phyloP scores from a whole-genome alignment of 1,140 invertebrate species.

The Rhagoletis pomonella region DNA sequence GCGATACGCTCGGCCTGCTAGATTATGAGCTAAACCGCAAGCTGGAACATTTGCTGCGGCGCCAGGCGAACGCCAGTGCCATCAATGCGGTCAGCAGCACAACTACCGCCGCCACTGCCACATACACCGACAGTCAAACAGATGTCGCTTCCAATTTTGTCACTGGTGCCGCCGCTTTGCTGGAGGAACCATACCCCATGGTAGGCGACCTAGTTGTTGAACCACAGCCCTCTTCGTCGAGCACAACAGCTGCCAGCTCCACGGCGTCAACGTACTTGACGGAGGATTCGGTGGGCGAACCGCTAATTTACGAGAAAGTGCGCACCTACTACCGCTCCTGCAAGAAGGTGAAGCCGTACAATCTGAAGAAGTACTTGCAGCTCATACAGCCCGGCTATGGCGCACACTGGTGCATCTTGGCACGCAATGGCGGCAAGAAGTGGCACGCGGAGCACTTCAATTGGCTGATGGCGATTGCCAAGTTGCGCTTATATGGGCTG shows the following conservation, averaged over 20 bases:
- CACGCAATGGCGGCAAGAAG: constrained; percentile 59
- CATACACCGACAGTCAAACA: constrained; percentile 55
- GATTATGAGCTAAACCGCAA: constrained; percentile 65
- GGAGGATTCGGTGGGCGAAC: constrained; percentile 1
- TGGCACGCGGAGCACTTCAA: constrained; percentile 66
- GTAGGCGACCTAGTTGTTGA: constrained; percentile 30
- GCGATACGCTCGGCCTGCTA: constrained; percentile 64
- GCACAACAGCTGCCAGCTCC: constrained; percentile 3
- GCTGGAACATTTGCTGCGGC: constrained; percentile 62
- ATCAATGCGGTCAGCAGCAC: constrained; percentile 27
- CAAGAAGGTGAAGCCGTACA: constrained; percentile 70
- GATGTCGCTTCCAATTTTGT: constrained; percentile 56
- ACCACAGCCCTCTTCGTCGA: neutral
- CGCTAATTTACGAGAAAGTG: constrained; percentile 61
- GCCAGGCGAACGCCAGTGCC: constrained; percentile 23
- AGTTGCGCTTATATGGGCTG: constrained; percentile 65
- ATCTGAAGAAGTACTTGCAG: constrained; percentile 70
- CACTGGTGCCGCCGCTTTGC: neutral
- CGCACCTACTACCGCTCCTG: constrained; percentile 68
- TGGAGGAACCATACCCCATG: neutral
- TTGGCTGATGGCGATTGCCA: constrained; percentile 65
- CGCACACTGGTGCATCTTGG: constrained; percentile 64
- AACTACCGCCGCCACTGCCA: constrained; percentile 51
- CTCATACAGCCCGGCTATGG: constrained; percentile 62
- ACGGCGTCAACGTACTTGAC: neutral